Base-by-base conservation (phyloP, 2,113 vertebrate species). In the Fulica atra region DNA sequence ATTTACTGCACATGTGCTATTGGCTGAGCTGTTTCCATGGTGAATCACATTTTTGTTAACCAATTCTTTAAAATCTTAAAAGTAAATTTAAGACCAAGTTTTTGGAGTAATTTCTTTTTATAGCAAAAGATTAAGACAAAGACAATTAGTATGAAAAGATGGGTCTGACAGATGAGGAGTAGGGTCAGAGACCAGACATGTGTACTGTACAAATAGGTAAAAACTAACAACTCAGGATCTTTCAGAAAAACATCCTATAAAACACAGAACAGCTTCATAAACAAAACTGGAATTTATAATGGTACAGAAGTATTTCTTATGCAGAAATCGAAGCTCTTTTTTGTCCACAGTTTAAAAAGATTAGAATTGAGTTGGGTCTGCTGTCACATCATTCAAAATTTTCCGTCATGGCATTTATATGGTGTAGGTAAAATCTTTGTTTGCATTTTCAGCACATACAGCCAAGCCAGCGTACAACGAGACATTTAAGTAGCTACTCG, bases 1-100 rank as follows among this genome's bases (percentile, higher is more conserved):
- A 95, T 71, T 74, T 83, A 53, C 78, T 71, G 73, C 31, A 74
- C 25, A 44, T 15, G 63, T 19, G n/a, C 29, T 65, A 96, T 21
- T 88, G 89, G 83, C 29, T 60, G 44, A 81, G 25, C 25, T 92
- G 89, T 96, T 95, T 83, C 95, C 88, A 93, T 74, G 81, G 74
- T 71, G 54, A 95, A 81, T 70, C 86, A 68, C 26, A 42, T 72
- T 78, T 95, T 46, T 5, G 20, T 93, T 95, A 80, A 86, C 53
- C 77, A 80, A 5, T 88, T 89, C 64, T 63, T 46, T 77, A n/a
- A n/a, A n/a, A n/a, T n/a, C n/a, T 70, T 36, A 31, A 26, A 83
- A 73, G 64, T 19, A 91, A 68, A 81, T 64, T 70, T 69, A 68
- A 81, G 50, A 44, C 25, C 38, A 83, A 72, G 11, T 78, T 92